A percentile compares a stretch with the other conserved stretches of the same genome.
Evolutionary conservation across 1,140 invertebrate species (phyloP).

Genomic region (Leptonema lineaticorne): DNA sequence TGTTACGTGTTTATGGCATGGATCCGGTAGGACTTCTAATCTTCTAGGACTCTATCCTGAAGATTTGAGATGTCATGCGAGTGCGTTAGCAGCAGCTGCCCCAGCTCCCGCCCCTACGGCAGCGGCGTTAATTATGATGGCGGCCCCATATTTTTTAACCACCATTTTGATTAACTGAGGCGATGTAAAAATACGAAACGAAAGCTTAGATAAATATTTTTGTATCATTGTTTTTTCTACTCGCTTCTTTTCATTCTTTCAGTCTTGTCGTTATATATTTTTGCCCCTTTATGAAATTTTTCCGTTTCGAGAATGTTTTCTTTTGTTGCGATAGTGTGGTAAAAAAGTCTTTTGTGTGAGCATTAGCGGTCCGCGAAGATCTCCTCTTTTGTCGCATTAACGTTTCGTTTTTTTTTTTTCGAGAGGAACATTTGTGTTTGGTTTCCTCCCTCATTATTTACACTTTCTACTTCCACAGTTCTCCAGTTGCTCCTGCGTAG

Average conservation of each 20-base stretch:
- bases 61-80: constrained; percentile 73
- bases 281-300: constrained; percentile 8
- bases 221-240: constrained; percentile 10
- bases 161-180: constrained; percentile 18
- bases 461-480: not conserved
- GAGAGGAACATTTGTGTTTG: constrained; percentile 7
- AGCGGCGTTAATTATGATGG: not conserved
- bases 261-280: too few relatives aligned
- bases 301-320: not conserved
- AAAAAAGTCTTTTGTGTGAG: not conserved
- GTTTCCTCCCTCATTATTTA: constrained; percentile 19
- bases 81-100: constrained; percentile 66
- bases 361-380: constrained; percentile 3
- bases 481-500: not conserved
- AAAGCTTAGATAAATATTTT: not conserved
- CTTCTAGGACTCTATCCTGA: constrained; percentile 72
- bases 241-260: too few relatives aligned
- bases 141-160: constrained; percentile 12
- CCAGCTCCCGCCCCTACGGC: constrained; percentile 17
- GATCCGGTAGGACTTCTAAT: constrained; percentile 60
- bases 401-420: not conserved
- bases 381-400: constrained; percentile 14
- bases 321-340: not conserved
- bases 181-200: not conserved
- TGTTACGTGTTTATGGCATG: constrained; percentile 66